A percentile compares a stretch with the other conserved stretches of the same genome.
phyloP scores from a whole-genome alignment of 2,888 invertebrate species.

The Agriopis leucophaearia region DNA sequence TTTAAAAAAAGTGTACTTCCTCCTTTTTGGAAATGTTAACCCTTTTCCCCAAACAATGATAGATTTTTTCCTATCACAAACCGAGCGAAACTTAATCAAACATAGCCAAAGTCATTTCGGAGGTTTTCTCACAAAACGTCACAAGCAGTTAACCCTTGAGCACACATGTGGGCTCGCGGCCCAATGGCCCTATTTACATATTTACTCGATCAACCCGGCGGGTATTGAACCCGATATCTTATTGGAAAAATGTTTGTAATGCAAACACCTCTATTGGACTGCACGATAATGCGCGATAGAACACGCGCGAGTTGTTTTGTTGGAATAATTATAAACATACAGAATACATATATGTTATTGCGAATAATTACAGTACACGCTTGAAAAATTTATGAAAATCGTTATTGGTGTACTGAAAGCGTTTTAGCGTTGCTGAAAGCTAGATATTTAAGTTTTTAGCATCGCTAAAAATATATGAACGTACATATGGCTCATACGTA shows the following conservation, averaged over 20 bases:
- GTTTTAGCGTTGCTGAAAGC: neutral
- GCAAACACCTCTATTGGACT: conserved; percentile 27
- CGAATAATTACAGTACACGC: neutral
- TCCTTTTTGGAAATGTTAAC: too few species aligned
- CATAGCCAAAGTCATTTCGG: conserved; percentile 37
- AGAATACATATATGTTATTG: neutral
- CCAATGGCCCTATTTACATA: conserved; percentile 58
- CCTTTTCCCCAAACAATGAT: conserved; percentile 5
- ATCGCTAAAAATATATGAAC: too few species aligned
- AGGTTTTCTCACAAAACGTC: conserved; percentile 53
- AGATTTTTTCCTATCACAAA: conserved; percentile 16
- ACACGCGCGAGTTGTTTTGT: conserved; percentile 5
- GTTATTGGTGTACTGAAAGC: neutral
- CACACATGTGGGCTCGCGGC: conserved; percentile 22
- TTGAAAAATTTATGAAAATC: neutral
- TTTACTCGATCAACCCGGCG: conserved; percentile 45
- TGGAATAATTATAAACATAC: neutral
- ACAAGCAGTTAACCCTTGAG: conserved; percentile 51
- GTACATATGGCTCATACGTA: too few species aligned
- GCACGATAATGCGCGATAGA: conserved; percentile 18
- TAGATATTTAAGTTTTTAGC: too few species aligned
- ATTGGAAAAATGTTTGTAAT: conserved; percentile 63
- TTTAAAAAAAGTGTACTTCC: too few species aligned
- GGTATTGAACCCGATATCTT: conserved; percentile 69
- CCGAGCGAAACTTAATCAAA: conserved; percentile 36